A percentile compares a stretch with the other conserved stretches of the same genome.
Conservation (phyloP, 1,140 invertebrate genomes). For the Cydia fagiglandana region DNA sequence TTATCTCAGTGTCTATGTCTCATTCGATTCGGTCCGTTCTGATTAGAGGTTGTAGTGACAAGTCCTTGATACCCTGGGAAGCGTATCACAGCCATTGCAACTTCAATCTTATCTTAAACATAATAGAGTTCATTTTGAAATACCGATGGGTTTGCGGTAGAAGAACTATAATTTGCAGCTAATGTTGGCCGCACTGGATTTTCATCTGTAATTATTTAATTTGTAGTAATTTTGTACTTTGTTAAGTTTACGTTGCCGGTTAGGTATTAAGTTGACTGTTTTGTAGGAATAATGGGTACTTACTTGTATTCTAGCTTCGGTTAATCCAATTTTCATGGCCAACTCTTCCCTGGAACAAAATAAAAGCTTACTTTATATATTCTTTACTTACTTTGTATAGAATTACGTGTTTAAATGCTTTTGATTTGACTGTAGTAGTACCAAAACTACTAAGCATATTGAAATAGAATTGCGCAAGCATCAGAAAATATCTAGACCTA, state of each 20-base stretch:
- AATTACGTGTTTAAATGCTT: too few species aligned
- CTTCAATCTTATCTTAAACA: neutral
- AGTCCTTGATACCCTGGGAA: constrained; percentile 27
- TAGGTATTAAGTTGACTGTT: neutral
- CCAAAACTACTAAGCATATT: too few species aligned
- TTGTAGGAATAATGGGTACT: constrained; percentile 27
- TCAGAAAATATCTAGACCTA: neutral
- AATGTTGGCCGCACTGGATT: constrained; percentile 27
- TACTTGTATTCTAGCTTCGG: constrained; percentile 99
- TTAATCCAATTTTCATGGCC: constrained; percentile 98
- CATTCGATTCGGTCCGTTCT: constrained; percentile 43
- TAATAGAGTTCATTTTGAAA: neutral
- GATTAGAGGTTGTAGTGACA: constrained; percentile 42
- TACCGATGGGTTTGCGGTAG: too few species aligned
- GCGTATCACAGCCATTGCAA: neutral
- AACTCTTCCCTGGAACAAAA: constrained; percentile 94
- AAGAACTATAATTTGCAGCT: constrained; percentile 28
- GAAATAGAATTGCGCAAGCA: too few species aligned
- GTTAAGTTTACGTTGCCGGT: constrained; percentile 22
- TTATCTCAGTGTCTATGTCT: constrained; percentile 37
- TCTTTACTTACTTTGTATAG: too few species aligned
- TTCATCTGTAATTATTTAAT: constrained; percentile 31
- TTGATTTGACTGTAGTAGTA: too few species aligned
- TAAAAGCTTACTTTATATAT: neutral
- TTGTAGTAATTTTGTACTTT: constrained; percentile 30